Conservation (phyloP, 2,113 vertebrate species). For the Ameiurus melas region DNA sequence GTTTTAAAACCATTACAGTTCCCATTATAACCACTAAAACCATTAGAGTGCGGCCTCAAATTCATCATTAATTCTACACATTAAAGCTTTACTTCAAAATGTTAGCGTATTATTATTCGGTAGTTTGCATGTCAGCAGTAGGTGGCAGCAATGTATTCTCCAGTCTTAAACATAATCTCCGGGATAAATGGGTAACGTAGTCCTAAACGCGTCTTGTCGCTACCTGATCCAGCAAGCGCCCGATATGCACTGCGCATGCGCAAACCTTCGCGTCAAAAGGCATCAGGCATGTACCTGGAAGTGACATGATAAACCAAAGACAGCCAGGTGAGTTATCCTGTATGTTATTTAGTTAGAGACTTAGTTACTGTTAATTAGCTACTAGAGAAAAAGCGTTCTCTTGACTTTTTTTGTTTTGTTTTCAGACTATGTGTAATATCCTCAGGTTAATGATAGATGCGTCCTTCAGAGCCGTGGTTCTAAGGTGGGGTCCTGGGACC, state of each 20-base stretch:
- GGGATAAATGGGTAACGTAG: neutral
- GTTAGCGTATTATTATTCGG: neutral
- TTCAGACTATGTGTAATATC: neutral
- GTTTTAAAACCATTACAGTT: too few species aligned
- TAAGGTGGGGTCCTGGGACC: neutral
- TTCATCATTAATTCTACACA: neutral
- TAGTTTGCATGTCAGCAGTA: slow-evolving; percentile 18
- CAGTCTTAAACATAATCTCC: neutral
- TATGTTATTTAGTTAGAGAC: neutral
- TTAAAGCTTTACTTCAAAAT: neutral
- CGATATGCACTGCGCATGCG: neutral
- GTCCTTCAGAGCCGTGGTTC: neutral
- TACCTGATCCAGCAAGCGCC: neutral
- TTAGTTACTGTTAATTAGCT: neutral
- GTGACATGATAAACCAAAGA: neutral
- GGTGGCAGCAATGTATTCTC: slow-evolving; percentile 37
- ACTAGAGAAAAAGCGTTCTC: neutral
- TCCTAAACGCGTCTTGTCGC: neutral
- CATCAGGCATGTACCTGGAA: too few species aligned
- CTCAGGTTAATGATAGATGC: neutral
- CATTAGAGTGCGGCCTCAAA: neutral
- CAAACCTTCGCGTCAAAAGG: neutral
- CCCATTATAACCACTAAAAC: too few species aligned
- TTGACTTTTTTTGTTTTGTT: neutral
- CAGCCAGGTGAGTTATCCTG: neutral